phyloP scores from a whole-genome alignment of 2,888 invertebrate genomes.

The Pandemis heparana region DNA sequence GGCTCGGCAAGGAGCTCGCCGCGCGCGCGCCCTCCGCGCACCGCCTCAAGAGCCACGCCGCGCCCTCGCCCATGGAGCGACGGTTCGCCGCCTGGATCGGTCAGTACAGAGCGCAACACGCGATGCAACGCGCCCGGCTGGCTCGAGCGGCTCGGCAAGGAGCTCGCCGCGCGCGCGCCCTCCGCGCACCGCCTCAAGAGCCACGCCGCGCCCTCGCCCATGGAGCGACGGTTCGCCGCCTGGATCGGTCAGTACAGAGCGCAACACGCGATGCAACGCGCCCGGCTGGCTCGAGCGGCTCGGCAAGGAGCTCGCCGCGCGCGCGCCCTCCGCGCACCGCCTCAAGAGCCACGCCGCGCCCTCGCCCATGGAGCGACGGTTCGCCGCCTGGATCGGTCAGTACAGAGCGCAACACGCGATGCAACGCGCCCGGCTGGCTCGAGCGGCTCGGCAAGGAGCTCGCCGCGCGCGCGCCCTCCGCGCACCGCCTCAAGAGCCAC shows the following conservation, averaged over 20 bases:
- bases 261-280: no score
- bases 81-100: conserved; percentile 99
- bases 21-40: conserved; percentile 86
- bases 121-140: no score
- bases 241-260: conserved; percentile 96
- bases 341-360: conserved; percentile 97
- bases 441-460: background rate
- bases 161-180: conserved; percentile 86
- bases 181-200: conserved; percentile 89
- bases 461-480: no score
- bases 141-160: conserved; percentile 94
- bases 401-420: no score
- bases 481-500: no score
- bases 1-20: conserved; percentile 89
- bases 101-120: no score
- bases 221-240: conserved; percentile 97
- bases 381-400: conserved; percentile 76
- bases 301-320: background rate
- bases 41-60: conserved; percentile 94
- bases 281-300: background rate
- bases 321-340: conserved; percentile 86
- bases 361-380: conserved; percentile 95
- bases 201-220: conserved; percentile 95
- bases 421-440: no score
- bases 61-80: conserved; percentile 95